Percentiles rank a stretch among this genome's conserved stretches.
These are phyloP conservation scores for Vimba vimba DNA, from an alignment of 2,113 vertebrate species.

Conservation along the genomic window DNA sequence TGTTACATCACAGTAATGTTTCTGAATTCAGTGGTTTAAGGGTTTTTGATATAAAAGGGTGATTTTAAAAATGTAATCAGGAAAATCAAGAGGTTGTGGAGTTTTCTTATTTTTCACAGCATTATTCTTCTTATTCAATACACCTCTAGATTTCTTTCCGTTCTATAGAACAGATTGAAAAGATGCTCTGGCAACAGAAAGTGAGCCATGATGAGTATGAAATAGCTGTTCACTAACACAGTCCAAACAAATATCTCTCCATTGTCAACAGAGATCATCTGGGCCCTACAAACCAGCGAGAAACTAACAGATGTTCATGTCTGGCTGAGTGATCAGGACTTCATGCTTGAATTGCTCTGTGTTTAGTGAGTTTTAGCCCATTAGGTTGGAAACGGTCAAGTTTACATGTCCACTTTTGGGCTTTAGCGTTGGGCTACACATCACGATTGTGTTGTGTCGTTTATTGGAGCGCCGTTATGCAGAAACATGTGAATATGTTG, in stretches of 20 bases:
- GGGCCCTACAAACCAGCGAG: conserved; percentile 51
- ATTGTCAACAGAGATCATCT: conserved; percentile 62
- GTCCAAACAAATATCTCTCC: conserved; percentile 38
- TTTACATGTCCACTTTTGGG: conserved; percentile 27
- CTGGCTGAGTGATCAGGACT: conserved; percentile 5
- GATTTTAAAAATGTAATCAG: conserved; percentile 24
- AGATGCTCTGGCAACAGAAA: conserved; percentile 17
- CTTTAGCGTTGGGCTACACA: background rate
- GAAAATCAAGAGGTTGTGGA: conserved; percentile 12
- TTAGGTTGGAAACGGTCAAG: conserved; percentile 23
- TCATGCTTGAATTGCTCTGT: conserved; percentile 51
- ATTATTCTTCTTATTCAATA: conserved; percentile 7
- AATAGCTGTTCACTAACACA: conserved; percentile 22
- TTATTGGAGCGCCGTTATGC: background rate
- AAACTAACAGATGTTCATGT: conserved; percentile 60
- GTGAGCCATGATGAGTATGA: background rate
- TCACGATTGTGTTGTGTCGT: background rate
- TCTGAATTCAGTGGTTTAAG: conserved; percentile 11
- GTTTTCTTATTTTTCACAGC: conserved; percentile 18
- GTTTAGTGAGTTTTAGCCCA: conserved; percentile 45
- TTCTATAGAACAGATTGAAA: conserved; percentile 7
- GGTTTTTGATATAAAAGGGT: conserved; percentile 35
- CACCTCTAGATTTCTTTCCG: conserved; percentile 11
- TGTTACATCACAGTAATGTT: background rate
- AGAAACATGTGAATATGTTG: background rate